A percentile compares a stretch with the other conserved stretches of the same genome.
These are phyloP conservation scores for Micrasema longulum DNA, from an alignment of 1,140 invertebrate species.

Conservation along the genomic window DNA sequence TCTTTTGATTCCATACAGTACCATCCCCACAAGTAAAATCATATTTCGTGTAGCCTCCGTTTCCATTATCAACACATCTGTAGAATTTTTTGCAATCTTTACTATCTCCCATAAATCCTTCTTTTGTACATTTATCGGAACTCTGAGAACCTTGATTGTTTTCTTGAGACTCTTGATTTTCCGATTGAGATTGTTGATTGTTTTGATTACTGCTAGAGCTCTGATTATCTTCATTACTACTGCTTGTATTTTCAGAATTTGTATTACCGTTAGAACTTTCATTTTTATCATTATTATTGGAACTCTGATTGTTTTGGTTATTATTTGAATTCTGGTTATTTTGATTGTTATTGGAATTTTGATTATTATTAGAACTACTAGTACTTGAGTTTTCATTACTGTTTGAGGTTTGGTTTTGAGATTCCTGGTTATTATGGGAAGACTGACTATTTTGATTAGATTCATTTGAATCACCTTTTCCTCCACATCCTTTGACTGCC, in stretches of 20 bases:
- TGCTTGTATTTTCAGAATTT: not conserved
- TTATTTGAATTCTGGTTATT: conserved; percentile 6
- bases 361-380: too few relatives aligned
- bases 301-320: conserved; percentile 1
- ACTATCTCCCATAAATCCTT: conserved; percentile 77
- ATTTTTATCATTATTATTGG: conserved; percentile 22
- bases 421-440: conserved; percentile 50
- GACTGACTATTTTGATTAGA: conserved; percentile 32
- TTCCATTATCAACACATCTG: conserved; percentile 76
- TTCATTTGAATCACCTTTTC: conserved; percentile 42
- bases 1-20: conserved; percentile 79
- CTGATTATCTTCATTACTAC: conserved; percentile 2
- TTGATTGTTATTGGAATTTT: conserved; percentile 24
- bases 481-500: conserved; percentile 62
- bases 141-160: conserved; percentile 26
- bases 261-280: conserved; percentile 54
- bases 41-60: conserved; percentile 71
- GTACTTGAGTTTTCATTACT: too few relatives aligned
- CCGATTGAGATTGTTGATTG: conserved; percentile 24
- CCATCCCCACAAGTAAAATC: conserved; percentile 79
- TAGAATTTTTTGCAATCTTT: conserved; percentile 82
- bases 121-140: conserved; percentile 62
- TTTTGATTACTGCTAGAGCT: conserved; percentile 13
- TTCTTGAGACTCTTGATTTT: not conserved
- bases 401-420: conserved; percentile 52